phyloP scores from a whole-genome alignment of 2,888 invertebrate species.

The Limnephilus lunatus region DNA sequence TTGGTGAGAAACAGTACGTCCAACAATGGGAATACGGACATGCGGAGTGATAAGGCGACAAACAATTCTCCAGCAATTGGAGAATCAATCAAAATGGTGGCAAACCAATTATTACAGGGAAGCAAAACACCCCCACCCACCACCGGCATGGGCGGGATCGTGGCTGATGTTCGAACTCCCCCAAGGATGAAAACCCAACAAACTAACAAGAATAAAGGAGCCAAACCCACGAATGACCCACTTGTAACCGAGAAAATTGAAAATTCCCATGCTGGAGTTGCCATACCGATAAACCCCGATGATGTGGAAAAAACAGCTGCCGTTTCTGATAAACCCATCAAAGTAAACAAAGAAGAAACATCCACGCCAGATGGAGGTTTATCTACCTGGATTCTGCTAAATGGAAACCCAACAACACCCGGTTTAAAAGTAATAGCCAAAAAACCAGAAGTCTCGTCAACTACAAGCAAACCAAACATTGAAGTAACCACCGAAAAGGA shows the following conservation, averaged over 20 bases:
- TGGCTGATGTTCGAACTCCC: slow-evolving; percentile 80
- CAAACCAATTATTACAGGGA: slow-evolving; percentile 78
- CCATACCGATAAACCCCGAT: slow-evolving; percentile 81
- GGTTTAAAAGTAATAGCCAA: slow-evolving; percentile 68
- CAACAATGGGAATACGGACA: background rate
- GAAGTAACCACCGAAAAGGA: slow-evolving; percentile 68
- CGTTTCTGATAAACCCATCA: slow-evolving; percentile 57
- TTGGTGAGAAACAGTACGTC: background rate
- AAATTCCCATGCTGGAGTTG: slow-evolving; percentile 81
- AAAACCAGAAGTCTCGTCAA: slow-evolving; percentile 60
- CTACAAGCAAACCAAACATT: slow-evolving; percentile 71
- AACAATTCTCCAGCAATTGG: slow-evolving; percentile 72
- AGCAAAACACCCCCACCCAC: slow-evolving; percentile 70
- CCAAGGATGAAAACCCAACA: slow-evolving; percentile 79
- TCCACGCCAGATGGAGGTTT: slow-evolving; percentile 82
- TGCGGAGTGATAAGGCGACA: slow-evolving; percentile 39
- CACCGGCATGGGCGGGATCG: slow-evolving; percentile 71
- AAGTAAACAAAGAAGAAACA: slow-evolving; percentile 66
- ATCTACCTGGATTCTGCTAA: slow-evolving; percentile 87
- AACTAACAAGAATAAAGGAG: slow-evolving; percentile 71
- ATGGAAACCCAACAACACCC: slow-evolving; percentile 68
- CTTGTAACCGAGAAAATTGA: slow-evolving; percentile 73
- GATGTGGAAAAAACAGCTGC: slow-evolving; percentile 77
- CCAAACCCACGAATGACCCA: slow-evolving; percentile 70
- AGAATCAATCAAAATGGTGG: slow-evolving; percentile 79